These are phyloP conservation scores for Neocrepidodera transversa DNA, from an alignment of 2,888 invertebrate species.

Conservation along the genomic window DNA sequence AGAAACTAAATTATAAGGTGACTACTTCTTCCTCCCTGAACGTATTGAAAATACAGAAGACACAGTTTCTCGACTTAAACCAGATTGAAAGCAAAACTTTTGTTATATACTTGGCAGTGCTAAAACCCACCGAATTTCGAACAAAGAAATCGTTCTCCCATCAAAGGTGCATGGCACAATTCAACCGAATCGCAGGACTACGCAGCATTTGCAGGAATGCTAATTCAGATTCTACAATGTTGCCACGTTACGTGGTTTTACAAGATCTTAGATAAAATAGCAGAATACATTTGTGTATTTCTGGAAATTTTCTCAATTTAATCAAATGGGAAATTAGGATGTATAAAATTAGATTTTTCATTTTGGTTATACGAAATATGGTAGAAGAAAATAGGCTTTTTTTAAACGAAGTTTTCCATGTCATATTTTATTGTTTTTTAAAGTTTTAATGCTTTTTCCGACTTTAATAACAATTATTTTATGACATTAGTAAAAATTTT, in stretches of 20 bases:
- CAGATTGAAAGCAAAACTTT: conserved; percentile 19
- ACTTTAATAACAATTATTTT: no score
- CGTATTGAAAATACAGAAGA: no score
- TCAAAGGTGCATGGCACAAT: conserved; percentile 23
- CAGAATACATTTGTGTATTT: no score
- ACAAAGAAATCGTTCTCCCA: conserved; percentile 23
- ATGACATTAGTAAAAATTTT: no score
- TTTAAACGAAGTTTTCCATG: no score
- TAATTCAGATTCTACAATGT: conserved; percentile 16
- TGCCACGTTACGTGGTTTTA: conserved; percentile 7
- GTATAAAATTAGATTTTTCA: no score
- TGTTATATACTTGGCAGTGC: conserved; percentile 14
- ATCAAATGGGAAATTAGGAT: no score
- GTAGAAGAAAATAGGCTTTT: no score
- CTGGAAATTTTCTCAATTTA: no score
- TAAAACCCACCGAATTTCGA: conserved; percentile 9
- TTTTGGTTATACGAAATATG: no score
- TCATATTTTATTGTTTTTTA: no score
- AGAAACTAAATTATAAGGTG: neutral
- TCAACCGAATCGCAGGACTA: conserved; percentile 27
- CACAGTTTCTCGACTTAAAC: conserved; percentile 1
- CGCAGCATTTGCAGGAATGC: conserved; percentile 24
- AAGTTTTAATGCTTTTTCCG: no score
- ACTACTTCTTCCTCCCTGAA: conserved; percentile 10
- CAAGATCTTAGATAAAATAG: neutral